Evolutionary conservation across 2,113 vertebrate genomes (phyloP).

Genomic region (Okapia johnstoni): DNA sequence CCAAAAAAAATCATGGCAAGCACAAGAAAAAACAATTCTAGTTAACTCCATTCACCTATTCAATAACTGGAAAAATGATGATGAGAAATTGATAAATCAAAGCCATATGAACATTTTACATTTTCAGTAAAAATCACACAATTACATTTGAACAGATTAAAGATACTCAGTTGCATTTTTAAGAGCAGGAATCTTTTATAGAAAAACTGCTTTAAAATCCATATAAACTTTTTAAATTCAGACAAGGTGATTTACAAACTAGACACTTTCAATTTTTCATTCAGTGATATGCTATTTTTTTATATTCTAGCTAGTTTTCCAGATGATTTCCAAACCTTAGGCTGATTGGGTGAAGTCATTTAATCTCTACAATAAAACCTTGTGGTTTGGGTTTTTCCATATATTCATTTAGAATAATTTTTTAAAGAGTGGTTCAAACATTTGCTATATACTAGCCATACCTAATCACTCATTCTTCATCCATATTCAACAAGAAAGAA

Average conservation of each 20-base stretch:
- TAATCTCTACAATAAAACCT: background rate
- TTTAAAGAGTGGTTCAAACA: background rate
- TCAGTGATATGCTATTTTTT: background rate
- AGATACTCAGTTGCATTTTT: background rate
- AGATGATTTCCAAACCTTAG: conserved; percentile 22
- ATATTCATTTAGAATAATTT: background rate
- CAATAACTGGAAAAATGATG: conserved; percentile 29
- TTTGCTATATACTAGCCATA: background rate
- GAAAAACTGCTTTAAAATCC: conserved; percentile 28
- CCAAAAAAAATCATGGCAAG: background rate
- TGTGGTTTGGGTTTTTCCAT: background rate
- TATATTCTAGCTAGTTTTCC: background rate
- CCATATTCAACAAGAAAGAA: background rate
- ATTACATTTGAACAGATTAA: background rate
- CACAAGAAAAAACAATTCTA: conserved; percentile 12
- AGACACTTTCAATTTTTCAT: background rate
- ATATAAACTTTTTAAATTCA: conserved; percentile 19
- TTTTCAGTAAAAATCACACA: conserved; percentile 35
- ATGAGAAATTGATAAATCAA: background rate
- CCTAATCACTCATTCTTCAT: background rate
- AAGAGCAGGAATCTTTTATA: background rate
- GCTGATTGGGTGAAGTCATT: background rate
- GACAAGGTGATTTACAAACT: background rate
- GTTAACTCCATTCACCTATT: conserved; percentile 4
- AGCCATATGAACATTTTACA: background rate